Conservation (phyloP, 92 coral and sea anemone species). For the Meandrina meandrites region DNA sequence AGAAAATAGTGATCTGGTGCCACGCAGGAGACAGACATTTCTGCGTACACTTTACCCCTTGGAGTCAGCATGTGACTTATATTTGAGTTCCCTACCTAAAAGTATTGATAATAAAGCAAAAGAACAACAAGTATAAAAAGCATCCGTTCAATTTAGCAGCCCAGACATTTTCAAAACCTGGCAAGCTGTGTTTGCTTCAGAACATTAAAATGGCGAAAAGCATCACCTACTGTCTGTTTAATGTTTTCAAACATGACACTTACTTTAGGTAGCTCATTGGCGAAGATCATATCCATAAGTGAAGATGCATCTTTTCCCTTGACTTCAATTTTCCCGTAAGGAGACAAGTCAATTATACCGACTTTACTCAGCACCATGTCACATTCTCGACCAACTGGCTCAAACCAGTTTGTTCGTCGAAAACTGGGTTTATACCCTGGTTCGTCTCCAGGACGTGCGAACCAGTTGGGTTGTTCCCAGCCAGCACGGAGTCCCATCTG, state of each 20-base stretch:
- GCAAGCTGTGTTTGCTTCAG: neutral
- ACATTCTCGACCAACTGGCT: conserved; percentile 93
- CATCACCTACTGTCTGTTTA: neutral
- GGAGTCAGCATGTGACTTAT: conserved; percentile 55
- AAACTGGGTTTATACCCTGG: conserved; percentile 93
- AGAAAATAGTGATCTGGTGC: conserved; percentile 50
- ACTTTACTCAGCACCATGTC: conserved; percentile 84
- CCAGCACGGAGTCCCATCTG: conserved; percentile 96
- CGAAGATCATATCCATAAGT: conserved; percentile 84
- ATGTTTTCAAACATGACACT: neutral
- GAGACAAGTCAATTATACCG: conserved; percentile 90
- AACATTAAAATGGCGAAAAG: neutral
- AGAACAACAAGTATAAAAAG: neutral
- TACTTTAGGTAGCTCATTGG: conserved; percentile 91
- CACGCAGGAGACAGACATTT: conserved; percentile 46
- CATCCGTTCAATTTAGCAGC: neutral
- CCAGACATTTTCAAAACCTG: neutral
- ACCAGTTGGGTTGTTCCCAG: conserved; percentile 99
- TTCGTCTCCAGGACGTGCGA: conserved; percentile 86
- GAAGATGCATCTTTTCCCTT: conserved; percentile 87
- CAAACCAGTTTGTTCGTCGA: conserved; percentile 96
- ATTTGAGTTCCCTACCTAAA: conserved; percentile 47
- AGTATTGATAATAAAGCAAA: neutral
- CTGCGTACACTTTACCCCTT: conserved; percentile 57
- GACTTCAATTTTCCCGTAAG: conserved; percentile 94